These are phyloP conservation scores for Parazoanthus swiftii DNA, from an alignment of 92 coral and sea anemone species.

Conservation along the genomic window DNA sequence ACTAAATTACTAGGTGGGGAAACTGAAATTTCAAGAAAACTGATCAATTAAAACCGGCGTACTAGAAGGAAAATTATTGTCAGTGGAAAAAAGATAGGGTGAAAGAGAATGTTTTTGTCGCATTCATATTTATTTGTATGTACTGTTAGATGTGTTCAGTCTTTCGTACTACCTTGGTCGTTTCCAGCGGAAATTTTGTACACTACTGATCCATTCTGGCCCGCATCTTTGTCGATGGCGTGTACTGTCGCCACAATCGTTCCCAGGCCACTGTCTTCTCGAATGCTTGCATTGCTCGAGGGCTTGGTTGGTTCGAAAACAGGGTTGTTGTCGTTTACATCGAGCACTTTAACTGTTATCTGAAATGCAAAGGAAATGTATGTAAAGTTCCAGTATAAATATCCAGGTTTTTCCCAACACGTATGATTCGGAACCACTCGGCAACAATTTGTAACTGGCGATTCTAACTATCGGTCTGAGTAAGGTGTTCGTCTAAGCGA, in stretches of 20 bases:
- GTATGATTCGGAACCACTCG: too few relatives aligned
- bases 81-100: too few relatives aligned
- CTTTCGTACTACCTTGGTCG: not conserved
- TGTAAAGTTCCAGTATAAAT: not conserved
- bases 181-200: conserved; percentile 36
- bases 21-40: too few relatives aligned
- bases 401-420: too few relatives aligned
- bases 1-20: not conserved
- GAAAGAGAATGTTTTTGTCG: too few relatives aligned
- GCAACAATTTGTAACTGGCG: too few relatives aligned
- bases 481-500: too few relatives aligned
- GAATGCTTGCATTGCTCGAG: conserved; percentile 17
- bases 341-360: conserved; percentile 43
- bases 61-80: too few relatives aligned
- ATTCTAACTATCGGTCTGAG: too few relatives aligned
- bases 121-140: too few relatives aligned
- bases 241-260: conserved; percentile 21
- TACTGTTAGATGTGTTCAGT: too few relatives aligned
- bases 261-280: conserved; percentile 47
- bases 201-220: conserved; percentile 36
- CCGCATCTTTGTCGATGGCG: conserved; percentile 47
- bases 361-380: conserved; percentile 15
- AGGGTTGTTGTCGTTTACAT: conserved; percentile 53
- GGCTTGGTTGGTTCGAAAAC: conserved; percentile 1
- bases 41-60: too few relatives aligned